A percentile compares a stretch with the other conserved stretches of the same genome.
Conservation (phyloP, 2,888 invertebrate genomes). For the Cantharis lateralis region DNA sequence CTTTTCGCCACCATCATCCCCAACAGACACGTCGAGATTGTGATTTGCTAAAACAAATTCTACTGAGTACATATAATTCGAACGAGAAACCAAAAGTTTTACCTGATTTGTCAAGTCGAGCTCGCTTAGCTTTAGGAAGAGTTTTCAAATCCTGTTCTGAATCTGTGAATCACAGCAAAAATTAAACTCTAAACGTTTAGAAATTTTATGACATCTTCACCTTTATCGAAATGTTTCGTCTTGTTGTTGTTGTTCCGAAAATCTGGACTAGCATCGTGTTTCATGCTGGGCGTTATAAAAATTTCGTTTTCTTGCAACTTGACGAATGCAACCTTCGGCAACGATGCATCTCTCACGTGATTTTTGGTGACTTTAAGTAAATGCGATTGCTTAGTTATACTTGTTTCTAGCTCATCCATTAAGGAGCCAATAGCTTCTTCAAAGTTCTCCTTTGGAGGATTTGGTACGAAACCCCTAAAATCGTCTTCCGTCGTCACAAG, state of each 20-base stretch:
- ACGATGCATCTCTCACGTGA: background rate
- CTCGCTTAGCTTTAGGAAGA: conserved; percentile 4
- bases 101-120: conserved; percentile 4
- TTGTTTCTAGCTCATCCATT: conserved; percentile 19
- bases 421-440: conserved; percentile 12
- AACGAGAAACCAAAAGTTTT: background rate
- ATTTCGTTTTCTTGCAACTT: conserved; percentile 13
- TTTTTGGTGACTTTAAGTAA: background rate
- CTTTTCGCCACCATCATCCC: conserved; percentile 50
- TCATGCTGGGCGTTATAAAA: conserved; percentile 7
- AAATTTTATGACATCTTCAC: background rate
- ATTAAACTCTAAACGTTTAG: background rate
- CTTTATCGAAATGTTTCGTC: background rate
- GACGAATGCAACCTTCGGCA: conserved; percentile 20
- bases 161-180: background rate
- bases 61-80: background rate
- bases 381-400: background rate
- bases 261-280: background rate
- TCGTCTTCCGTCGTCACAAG: conserved; percentile 5
- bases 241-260: conserved; percentile 20
- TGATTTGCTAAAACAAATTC: conserved; percentile 14
- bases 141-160: background rate
- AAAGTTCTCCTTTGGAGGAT: conserved; percentile 25
- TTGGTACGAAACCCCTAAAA: conserved; percentile 31
- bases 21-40: conserved; percentile 47